Evolutionary conservation across 2,113 vertebrate species (phyloP).

Genomic region (Gobio gobio): DNA sequence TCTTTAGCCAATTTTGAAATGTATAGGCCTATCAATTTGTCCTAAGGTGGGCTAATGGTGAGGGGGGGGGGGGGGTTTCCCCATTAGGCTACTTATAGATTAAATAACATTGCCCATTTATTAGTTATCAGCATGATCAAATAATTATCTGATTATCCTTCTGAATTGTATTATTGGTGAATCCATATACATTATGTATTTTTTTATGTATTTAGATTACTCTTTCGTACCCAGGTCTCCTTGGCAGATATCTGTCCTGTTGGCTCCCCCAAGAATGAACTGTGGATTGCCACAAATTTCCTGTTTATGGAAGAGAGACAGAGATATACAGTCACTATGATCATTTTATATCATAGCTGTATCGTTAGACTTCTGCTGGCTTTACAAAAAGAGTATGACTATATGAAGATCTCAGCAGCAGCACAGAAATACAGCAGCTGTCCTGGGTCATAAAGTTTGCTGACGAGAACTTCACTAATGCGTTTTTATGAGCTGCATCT

Average conservation of each 20-base stretch:
- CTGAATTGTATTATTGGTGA: background rate
- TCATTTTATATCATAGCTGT: background rate
- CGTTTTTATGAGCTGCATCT: slow-evolving; percentile 4
- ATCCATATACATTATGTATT: background rate
- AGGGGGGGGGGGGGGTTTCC: too few relatives aligned
- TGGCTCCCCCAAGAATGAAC: slow-evolving; percentile 94
- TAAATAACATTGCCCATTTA: background rate
- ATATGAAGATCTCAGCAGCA: slow-evolving; percentile 6
- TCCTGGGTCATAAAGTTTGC: background rate
- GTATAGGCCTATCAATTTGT: background rate
- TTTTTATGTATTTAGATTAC: background rate
- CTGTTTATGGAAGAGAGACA: slow-evolving; percentile 68
- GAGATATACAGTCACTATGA: background rate
- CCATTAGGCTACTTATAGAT: background rate
- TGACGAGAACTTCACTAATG: background rate
- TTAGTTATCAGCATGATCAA: background rate
- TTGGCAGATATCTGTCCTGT: slow-evolving; percentile 96
- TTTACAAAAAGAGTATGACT: background rate
- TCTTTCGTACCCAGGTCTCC: slow-evolving; percentile 88
- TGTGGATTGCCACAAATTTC: slow-evolving; percentile 94
- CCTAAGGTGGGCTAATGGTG: too few relatives aligned
- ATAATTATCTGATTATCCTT: background rate
- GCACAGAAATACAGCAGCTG: slow-evolving; percentile 36
- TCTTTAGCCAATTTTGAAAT: background rate
- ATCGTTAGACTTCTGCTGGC: background rate